Base-by-base conservation (phyloP, 2,113 vertebrate genomes). In the Platycercus adscitus region DNA sequence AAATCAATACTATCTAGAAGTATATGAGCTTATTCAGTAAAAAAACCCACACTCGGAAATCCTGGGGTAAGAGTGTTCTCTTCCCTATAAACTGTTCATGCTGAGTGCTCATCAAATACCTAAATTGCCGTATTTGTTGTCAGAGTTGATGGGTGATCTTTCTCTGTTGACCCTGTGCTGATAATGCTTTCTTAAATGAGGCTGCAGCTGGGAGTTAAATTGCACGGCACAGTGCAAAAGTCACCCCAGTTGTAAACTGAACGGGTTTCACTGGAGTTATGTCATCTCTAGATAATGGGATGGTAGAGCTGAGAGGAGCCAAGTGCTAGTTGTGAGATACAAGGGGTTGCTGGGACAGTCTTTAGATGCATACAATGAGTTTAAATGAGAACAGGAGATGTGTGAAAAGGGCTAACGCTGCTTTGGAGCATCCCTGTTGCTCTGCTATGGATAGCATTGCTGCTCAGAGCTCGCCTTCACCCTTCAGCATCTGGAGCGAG, bases 261-360 rank as follows among this genome's bases (percentile, higher is more conserved):
- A 50, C 92, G 78, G 89, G 75, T 93, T 94, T 75, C 64, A 41
- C 76, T 92, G 63, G 80, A 90, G 61, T 53, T 92, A 68, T 28
- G 69, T 89, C 71, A 35, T 70, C 21, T 96, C 64, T 81, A 1
- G 65, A 10, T 81, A 63, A 56, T 73, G 52, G 58, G 37, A 8
- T 93, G 50, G 53, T 60, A 35, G 26, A 19, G 55, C 87, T 93
- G 87, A 89, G 87, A 88, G 75, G 81, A 86, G 44, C 1, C 1
- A 6, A 68, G 43, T 9, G 1, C 10, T 24, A 1, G 39, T 55
- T 71, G 13, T 16, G 61, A 86, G 55, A 37, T 88, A 20, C 10
- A 49, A 23, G 21, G 65, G 8, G 7, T 52, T 58, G 46, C 47
- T 75, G 41, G 72, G 44, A 39, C 52, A 53, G 63, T 10, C 31